These are phyloP conservation scores for Rhagoletis zephyria DNA, from an alignment of 1,140 invertebrate species.

Conservation along the genomic window DNA sequence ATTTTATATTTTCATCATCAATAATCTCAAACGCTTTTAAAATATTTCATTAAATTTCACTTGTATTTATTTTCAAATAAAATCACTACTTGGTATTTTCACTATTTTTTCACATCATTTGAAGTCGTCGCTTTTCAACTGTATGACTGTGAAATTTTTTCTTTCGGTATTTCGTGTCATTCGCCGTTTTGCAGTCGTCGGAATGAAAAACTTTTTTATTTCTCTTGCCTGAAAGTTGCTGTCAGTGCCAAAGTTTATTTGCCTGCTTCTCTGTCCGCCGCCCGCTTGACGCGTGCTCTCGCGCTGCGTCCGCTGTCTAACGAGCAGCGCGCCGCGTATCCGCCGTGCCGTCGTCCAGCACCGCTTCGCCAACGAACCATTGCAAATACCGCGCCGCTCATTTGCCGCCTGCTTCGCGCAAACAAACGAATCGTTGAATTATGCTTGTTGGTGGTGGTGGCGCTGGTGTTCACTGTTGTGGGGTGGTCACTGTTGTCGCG, in stretches of 20 bases:
- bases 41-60: neutral
- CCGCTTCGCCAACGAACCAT: neutral
- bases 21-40: neutral
- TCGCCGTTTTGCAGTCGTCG: constrained; percentile 70
- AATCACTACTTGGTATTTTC: constrained; percentile 12
- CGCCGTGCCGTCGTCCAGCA: constrained; percentile 23
- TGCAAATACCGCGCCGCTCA: constrained; percentile 34
- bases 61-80: neutral
- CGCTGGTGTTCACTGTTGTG: neutral
- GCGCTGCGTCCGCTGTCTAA: constrained; percentile 21
- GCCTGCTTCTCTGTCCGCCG: constrained; percentile 39
- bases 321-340: neutral
- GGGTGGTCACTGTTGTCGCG: neutral
- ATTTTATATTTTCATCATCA: neutral
- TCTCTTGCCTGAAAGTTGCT: constrained; percentile 65
- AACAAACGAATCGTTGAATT: neutral
- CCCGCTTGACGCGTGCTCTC: constrained; percentile 28
- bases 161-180: constrained; percentile 64
- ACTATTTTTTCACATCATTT: constrained; percentile 45
- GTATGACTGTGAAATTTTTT: constrained; percentile 58
- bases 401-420: neutral
- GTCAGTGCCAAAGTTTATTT: constrained; percentile 60
- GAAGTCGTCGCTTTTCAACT: constrained; percentile 35
- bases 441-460: neutral
- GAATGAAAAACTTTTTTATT: constrained; percentile 73